phyloP scores from a whole-genome alignment of 2,113 vertebrate genomes.

The Vidua macroura region DNA sequence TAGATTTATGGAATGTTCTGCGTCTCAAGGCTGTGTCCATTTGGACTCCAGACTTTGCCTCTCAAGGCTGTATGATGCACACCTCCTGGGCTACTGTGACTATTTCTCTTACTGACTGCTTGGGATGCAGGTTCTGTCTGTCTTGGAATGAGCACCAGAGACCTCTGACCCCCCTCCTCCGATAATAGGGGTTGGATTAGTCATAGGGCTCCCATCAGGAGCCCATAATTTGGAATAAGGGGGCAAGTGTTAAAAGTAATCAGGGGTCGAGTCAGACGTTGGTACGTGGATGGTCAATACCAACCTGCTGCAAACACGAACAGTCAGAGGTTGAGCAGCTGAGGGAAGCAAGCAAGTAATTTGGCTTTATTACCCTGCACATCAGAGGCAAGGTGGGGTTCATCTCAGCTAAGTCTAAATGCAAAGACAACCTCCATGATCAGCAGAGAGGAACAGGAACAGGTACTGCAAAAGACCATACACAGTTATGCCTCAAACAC shows the following conservation, averaged over 20 bases:
- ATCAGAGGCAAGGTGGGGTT: neutral
- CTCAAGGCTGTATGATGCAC: neutral
- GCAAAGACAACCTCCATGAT: too few relatives aligned
- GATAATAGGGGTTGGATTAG: neutral
- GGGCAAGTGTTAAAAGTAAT: neutral
- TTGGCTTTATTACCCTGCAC: neutral
- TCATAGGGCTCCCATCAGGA: neutral
- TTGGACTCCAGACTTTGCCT: neutral
- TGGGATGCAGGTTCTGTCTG: neutral
- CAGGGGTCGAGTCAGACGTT: neutral
- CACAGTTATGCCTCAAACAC: neutral
- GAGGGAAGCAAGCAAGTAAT: neutral
- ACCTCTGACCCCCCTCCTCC: neutral
- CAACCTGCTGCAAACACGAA: neutral
- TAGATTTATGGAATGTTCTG: neutral
- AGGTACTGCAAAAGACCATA: neutral
- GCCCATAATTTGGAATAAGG: rapidly evolving
- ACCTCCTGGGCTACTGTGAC: neutral
- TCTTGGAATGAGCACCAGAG: neutral
- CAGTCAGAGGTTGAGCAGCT: rapidly evolving
- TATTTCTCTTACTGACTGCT: neutral
- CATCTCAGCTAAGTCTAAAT: neutral
- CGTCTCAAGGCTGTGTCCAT: neutral
- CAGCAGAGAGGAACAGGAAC: neutral
- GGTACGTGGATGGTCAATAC: neutral